phyloP scores from a whole-genome alignment of 1,140 invertebrate genomes.

The Cydia strobilella region DNA sequence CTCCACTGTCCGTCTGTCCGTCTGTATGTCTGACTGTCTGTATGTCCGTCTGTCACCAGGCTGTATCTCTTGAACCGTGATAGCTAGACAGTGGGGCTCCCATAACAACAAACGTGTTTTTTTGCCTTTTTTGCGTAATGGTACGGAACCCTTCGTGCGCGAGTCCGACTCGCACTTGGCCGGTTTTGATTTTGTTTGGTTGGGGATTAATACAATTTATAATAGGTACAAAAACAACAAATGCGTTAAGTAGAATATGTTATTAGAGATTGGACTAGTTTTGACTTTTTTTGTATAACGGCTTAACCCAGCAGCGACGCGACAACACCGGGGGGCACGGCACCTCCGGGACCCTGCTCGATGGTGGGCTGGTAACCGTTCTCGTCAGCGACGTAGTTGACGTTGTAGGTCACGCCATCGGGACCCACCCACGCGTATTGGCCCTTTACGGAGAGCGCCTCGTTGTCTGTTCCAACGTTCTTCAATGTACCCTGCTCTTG shows the following conservation, averaged over 20 bases:
- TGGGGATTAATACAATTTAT: too few species aligned
- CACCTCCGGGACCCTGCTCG: conserved; percentile 82
- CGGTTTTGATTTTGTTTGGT: too few species aligned
- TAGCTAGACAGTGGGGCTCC: too few species aligned
- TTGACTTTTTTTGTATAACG: conserved; percentile 28
- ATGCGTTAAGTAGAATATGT: conserved; percentile 2
- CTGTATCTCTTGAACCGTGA: too few species aligned
- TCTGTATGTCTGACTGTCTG: too few species aligned
- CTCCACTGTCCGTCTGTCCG: too few species aligned
- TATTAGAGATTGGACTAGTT: conserved; percentile 36
- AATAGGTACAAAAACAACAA: neutral
- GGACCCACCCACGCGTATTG: conserved; percentile 80
- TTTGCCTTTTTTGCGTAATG: too few species aligned
- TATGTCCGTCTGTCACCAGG: too few species aligned
- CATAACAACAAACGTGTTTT: too few species aligned
- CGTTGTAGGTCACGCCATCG: conserved; percentile 79
- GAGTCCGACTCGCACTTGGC: too few species aligned
- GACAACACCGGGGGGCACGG: conserved; percentile 54
- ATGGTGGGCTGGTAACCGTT: conserved; percentile 84
- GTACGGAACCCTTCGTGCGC: too few species aligned
- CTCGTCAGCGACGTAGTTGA: conserved; percentile 88
- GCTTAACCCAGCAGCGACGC: conserved; percentile 59
- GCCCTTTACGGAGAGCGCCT: conserved; percentile 69
- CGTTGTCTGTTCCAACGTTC: conserved; percentile 79
- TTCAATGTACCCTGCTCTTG: conserved; percentile 81